Base-by-base conservation (phyloP, 2,888 invertebrate genomes). In the Theristus sp. region DNA sequence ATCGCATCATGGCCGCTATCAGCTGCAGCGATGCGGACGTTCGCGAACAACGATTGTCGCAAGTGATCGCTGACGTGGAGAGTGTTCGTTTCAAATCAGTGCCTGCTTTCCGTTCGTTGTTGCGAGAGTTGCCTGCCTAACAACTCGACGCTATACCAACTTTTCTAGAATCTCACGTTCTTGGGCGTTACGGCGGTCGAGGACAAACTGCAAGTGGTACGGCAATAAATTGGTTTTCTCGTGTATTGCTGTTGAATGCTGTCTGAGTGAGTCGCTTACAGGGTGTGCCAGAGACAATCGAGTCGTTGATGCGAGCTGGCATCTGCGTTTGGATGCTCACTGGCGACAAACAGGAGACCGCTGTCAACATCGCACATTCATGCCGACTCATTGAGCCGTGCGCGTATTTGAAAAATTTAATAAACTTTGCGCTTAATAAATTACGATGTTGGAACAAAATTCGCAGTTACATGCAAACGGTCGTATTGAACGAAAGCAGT, bases 261-360 rank as follows among this genome's bases (percentile, higher is more conserved):
- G n/a, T n/a, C n/a, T n/a, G n/a, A n/a, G n/a, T n/a, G n/a, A n/a
- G n/a, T n/a, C 59, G 27, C 2, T 62, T 66, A 60, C 60, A 70
- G 76, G 77, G 76, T 62, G 96, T 98, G 54, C 94, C 96, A 1
- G 94, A 96, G 75, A 89, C 94, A 61, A 94, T 98, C 73, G 87
- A 87, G 30, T 83, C 89, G 27, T 80, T 98, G 52, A 80, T 90
- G 61, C 85, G 87, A 74, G 98, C 98, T n/a, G 90, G 89, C 31
- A 93, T 94, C 68, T 84, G 84, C 74, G 83, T 98, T 65, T 98
- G 98, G 98, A 88, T 99, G 61, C 79, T 99, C 69, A 99, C 98
- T 0, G 98, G 98, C 2, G 98, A 99, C 78, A 98, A 98, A 76
- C 91, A 96, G 77, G 98, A 99, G 79, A 99, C 98, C 28, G 98